Base-by-base conservation (phyloP, 2,888 invertebrate species). In the Labia minor region DNA sequence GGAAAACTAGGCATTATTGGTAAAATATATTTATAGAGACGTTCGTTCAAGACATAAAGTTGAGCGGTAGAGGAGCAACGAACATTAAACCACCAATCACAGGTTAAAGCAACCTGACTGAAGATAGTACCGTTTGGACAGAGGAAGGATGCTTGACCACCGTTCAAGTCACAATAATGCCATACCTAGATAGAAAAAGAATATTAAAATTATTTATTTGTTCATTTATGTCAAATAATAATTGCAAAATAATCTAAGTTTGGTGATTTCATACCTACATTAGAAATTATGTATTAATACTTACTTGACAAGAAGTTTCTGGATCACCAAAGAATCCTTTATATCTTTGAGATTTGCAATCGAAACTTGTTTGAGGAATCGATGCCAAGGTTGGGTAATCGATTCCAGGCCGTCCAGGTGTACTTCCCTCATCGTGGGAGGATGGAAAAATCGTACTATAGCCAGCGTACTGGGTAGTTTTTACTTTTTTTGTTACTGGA, bases 11-110 rank as follows among this genome's bases (percentile, higher is more conserved):
- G 92, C 72, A 88, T 87, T 72, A 90, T 85, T 1, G 92, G 92
- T 71, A 92, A 76, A 70, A 93, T 92, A 74, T 89, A 93, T 75
- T 92, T 92, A 78, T 93, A 93, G 1, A 93, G 83, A 69, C 92
- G 84, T 77, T 93, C 92, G 73, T 93, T 93, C 2, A 93, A 80
- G 1, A 93, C 92, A 49, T 49, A 49, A 0, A 91, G 82, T 76
- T 93, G 92, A 0, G 90, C 80, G 0, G 92, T 92, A 14, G 88
- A 85, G 21, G 89, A 85, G 76, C 92, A 93, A 73, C 89, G 87
- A 0, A 93, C 92, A 76, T 93, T 93, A 78, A 90, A 93, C 92
- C 92, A 93, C 92, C 92, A 93, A 76, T 93, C 93, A 74, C 92
- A 92, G 0, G 92, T 92, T 62, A 93, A 79, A 0, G 87, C 90